These are phyloP conservation scores for Psittacula derbiana DNA, from an alignment of 2,797 vertebrate species.

Conservation along the genomic window DNA sequence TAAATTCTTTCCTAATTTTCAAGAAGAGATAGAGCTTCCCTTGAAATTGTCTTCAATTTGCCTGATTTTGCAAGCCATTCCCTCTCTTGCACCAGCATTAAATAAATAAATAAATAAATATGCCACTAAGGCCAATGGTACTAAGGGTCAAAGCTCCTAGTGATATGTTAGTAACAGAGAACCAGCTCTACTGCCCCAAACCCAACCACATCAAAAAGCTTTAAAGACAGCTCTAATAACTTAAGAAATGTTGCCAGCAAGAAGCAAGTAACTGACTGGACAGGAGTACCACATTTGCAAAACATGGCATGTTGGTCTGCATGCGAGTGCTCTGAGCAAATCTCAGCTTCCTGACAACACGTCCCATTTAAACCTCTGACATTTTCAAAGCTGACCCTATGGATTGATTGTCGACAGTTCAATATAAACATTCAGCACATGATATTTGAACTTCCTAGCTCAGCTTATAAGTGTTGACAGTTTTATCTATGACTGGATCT, in stretches of 20 bases:
- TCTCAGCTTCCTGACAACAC: background rate
- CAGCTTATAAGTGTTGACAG: constrained; percentile 44
- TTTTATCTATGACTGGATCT: constrained; percentile 22
- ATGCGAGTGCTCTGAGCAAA: background rate
- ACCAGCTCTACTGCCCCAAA: background rate
- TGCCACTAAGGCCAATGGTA: background rate
- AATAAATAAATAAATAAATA: background rate
- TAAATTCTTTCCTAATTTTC: background rate
- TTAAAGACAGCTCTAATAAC: background rate
- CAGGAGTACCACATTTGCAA: background rate
- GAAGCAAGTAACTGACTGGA: background rate
- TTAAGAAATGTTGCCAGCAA: background rate
- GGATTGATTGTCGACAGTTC: constrained; percentile 36
- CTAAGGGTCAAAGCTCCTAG: background rate
- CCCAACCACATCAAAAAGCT: background rate
- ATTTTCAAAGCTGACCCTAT: constrained; percentile 45
- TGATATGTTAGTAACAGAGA: background rate
- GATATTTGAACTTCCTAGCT: constrained; percentile 52
- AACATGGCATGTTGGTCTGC: background rate
- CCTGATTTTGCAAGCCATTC: background rate
- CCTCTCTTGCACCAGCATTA: background rate
- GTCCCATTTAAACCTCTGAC: constrained; percentile 23
- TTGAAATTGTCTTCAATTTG: background rate
- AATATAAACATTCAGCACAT: constrained; percentile 49
- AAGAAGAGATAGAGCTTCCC: background rate